phyloP scores from a whole-genome alignment of 2,113 vertebrate species.

The Microtus oregoni region DNA sequence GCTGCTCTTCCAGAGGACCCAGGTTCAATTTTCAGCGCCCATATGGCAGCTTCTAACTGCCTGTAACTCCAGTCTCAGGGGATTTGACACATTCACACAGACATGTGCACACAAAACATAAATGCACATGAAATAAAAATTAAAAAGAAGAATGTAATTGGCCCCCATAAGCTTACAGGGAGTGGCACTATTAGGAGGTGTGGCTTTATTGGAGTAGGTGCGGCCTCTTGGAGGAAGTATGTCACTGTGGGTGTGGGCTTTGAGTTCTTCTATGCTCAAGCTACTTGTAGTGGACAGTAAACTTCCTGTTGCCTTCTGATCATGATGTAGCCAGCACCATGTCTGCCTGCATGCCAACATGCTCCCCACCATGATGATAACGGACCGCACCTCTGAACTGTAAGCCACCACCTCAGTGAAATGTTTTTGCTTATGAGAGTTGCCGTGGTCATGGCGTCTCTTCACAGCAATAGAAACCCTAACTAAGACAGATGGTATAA shows the following conservation, averaged over 20 bases:
- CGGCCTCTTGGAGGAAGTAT: background rate
- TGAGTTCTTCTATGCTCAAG: background rate
- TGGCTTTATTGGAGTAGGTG: background rate
- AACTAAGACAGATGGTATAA: background rate
- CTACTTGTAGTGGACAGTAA: background rate
- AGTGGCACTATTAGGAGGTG: background rate
- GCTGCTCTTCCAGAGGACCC: no score
- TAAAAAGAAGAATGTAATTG: no score
- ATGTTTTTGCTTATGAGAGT: background rate
- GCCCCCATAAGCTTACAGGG: no score
- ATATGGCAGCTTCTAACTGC: no score
- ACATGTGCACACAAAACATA: no score
- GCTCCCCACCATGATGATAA: background rate
- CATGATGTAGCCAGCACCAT: background rate
- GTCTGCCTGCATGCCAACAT: background rate
- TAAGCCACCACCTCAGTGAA: background rate
- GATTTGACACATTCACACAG: no score
- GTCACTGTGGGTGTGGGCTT: background rate
- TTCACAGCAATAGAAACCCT: background rate
- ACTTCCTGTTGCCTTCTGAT: background rate
- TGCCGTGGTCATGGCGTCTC: background rate
- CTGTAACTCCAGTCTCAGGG: no score
- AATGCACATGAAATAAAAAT: no score
- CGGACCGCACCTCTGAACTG: background rate
- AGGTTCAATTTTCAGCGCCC: no score